A percentile compares a stretch with the other conserved stretches of the same genome.
Evolutionary conservation across 2,113 vertebrate species (phyloP).

Genomic region (Erinaceus europaeus): DNA sequence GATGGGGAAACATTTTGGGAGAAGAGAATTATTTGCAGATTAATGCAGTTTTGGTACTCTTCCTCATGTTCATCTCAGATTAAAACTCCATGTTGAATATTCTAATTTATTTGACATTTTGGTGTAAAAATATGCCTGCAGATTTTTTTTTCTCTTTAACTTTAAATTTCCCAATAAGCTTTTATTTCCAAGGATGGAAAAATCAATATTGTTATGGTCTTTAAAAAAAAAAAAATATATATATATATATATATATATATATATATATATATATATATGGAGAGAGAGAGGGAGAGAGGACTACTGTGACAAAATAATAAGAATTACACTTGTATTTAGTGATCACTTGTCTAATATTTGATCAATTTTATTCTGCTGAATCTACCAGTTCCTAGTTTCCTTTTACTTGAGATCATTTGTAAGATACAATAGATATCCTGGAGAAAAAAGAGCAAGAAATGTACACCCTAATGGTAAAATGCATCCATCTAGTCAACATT

Average conservation of each 20-base stretch:
- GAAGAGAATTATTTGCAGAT: neutral
- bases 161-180: neutral
- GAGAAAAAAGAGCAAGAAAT: neutral
- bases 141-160: neutral
- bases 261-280: too few species aligned
- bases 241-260: too few species aligned
- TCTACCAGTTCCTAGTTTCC: conserved; percentile 15
- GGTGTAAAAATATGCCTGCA: too few species aligned
- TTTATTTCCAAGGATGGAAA: neutral
- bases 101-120: neutral
- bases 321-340: neutral
- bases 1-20: neutral
- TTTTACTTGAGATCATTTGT: neutral
- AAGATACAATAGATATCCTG: conserved; percentile 1
- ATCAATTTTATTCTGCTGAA: neutral
- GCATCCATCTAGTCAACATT: conserved; percentile 27
- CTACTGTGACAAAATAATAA: too few species aligned
- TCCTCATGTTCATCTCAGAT: neutral
- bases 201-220: neutral
- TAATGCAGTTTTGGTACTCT: neutral
- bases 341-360: conserved; percentile 8
- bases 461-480: neutral
- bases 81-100: neutral
- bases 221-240: too few species aligned
- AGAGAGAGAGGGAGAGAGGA: too few species aligned